Evolutionary conservation across 2,888 invertebrate species (phyloP), one percentile per base, ranked within the genome.

Genomic region (Cynaeus angustus): DNA sequence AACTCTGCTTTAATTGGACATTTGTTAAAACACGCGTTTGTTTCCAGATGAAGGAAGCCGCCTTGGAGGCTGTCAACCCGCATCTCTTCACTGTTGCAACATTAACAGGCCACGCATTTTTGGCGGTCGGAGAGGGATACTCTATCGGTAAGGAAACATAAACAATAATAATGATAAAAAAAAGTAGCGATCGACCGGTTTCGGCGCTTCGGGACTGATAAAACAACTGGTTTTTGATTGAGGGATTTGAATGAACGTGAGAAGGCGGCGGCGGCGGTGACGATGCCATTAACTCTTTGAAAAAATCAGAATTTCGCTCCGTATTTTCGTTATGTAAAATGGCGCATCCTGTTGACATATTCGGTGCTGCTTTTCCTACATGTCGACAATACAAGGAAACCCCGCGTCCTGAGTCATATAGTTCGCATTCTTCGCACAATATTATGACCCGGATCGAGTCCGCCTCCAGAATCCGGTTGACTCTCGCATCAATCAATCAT

Each of bases 21-120:
- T 50, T 28, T 41, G 41, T 58, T 41, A 41, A 41, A 5, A 41
- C 41, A 41, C 41, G 41, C 45, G 30, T 46, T 48, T 66, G 41
- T 43, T 82, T 83, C 3, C 81, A 91, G 88, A 87, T 91, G 85
- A 91, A 89, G 82, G 91, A 91, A 83, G 86, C 90, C 81, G 96
- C 95, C 3, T 77, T 88, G 9, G 85, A 87, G 71, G 91, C 93
- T 73, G 88, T 90, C 5, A 91, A 92, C 85, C 94, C 97, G 6
- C 94, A 95, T 85, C 85, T 98, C 64, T 95, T 95, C 85, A 97
- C 96, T 4, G 89, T 97, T 78, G 97, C 97, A 50, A 97, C 97
- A 9, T 87, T 97, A 68, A 97, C 97, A 5, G 95, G 95, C 0
- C 96, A 96, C 85, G 95, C 95, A 48, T 86, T 86, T 73, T 84